Base-by-base conservation (phyloP, 2,888 invertebrate species). In the Mimumesa dahlbomi region DNA sequence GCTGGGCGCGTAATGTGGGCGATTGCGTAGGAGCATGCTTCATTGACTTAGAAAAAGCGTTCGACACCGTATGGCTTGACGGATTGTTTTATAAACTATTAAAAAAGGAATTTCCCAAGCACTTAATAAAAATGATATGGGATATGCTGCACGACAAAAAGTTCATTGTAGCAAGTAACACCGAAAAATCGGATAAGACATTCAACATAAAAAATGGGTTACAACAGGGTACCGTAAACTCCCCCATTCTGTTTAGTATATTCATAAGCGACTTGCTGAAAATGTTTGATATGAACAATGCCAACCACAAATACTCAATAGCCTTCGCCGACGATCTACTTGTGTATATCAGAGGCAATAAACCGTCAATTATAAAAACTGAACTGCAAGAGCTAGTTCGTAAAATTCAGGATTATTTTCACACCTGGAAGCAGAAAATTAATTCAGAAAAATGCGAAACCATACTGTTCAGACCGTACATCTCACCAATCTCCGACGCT, bases 241-340 rank as follows among this genome's bases (percentile, higher is more conserved):
- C n/a, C n/a, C n/a, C n/a, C n/a, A n/a, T n/a, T n/a, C n/a, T n/a
- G n/a, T n/a, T n/a, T n/a, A n/a, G n/a, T n/a, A n/a, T n/a, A n/a
- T n/a, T n/a, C n/a, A n/a, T n/a, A n/a, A n/a, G n/a, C n/a, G n/a
- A n/a, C n/a, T n/a, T n/a, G n/a, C n/a, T n/a, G n/a, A n/a, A n/a
- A n/a, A n/a, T n/a, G n/a, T n/a, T n/a, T n/a, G n/a, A n/a, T n/a
- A n/a, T n/a, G n/a, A n/a, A n/a, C n/a, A n/a, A n/a, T n/a, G n/a
- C n/a, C n/a, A n/a, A n/a, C n/a, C n/a, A n/a, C n/a, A 49, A 34
- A 16, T 6, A 18, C 19, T 52, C 65, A 0, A 36, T 72, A 36
- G 68, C 75, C 1, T 75, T 63, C 42, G 66, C 72, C 21, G 67
- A 73, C 38, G 72, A 73, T 19, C 19, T 66, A 11, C 11, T 75